Conservation (phyloP, 23 tunicate species). For the Clavelina lepadiformis region DNA sequence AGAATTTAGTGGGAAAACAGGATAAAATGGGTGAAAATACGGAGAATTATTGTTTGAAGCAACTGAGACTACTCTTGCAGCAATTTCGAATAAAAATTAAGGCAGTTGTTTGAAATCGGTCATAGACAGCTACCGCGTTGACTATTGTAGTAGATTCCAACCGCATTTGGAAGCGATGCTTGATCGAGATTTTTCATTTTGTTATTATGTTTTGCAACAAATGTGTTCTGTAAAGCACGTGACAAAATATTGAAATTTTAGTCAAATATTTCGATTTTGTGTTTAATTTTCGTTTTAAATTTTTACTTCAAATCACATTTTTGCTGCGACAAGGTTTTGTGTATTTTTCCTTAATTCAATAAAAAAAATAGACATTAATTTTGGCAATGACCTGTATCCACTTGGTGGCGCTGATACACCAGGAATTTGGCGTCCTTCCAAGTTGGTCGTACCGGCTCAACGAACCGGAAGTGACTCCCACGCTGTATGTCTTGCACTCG, state of each 20-base stretch:
- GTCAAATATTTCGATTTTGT: neutral
- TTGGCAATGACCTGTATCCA: conserved; percentile 63
- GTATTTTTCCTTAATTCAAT: neutral
- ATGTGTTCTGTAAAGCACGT: conserved; percentile 35
- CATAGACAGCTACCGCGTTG: conserved; percentile 30
- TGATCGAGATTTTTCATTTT: conserved; percentile 60
- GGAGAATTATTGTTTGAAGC: no score
- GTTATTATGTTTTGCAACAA: conserved; percentile 78
- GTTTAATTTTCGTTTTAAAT: no score
- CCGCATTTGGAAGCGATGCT: conserved; percentile 16
- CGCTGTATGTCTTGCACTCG: conserved; percentile 41
- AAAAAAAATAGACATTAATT: no score
- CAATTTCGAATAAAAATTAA: no score
- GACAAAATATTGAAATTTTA: neutral
- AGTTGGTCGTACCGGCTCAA: conserved; percentile 60
- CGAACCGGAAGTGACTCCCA: conserved; percentile 39
- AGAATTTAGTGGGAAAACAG: neutral
- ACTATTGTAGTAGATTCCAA: conserved; percentile 46
- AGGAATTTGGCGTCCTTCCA: conserved; percentile 56
- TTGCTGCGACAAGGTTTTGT: neutral
- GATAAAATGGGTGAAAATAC: neutral
- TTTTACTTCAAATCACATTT: neutral
- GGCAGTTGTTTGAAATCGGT: no score
- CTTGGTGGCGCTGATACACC: conserved; percentile 40
- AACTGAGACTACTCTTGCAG: no score